Evolutionary conservation across 2,113 vertebrate species (phyloP), one percentile per base, ranked within the genome.

Genomic region (Tympanuchus pallidicinctus): DNA sequence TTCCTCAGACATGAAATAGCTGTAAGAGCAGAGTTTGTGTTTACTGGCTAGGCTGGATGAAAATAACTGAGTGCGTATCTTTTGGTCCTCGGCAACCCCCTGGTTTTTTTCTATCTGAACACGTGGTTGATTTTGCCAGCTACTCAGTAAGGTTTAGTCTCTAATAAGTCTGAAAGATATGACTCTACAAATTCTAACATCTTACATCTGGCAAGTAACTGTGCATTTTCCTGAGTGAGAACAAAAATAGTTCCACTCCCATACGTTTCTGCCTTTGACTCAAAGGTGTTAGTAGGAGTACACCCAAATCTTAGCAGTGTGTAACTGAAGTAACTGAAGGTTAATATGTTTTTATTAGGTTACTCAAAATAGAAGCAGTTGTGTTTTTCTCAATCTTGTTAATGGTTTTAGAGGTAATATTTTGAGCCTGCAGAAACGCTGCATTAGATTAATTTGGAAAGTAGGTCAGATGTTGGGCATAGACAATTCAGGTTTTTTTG

Each of bases 231-330:
- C 74, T 71, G 76, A 91, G 74, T 64, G 82, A 88, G 61, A 93
- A 59, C 34, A 79, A 70, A 93, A 91, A 75, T 94, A 92, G 80
- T 77, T 90, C 18, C 24, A 18, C 91, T 95, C 65, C 79, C 85
- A 43, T 93, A 86, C 72, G 79, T 94, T 91, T 93, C 80, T 97
- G 89, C 85, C 79, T 95, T 92, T 94, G 93, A 94, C 76, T 96
- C 88, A 96, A 93, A 91, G 92, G 73, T 78, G 80, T 84, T 73
- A 84, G 90, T 93, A 86, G 87, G 91, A 91, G 94, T 94, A 86
- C 32, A 73, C 93, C 52, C 61, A 2, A 86, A 73, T 90, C 73
- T 87, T 69, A 86, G 64, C 85, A 82, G 10, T 79, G 72, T 72
- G 80, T 79, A 86, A 75, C 88, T 81, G 65, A 91, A 88, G 47